Evolutionary conservation across 2,888 invertebrate species (phyloP).

Genomic region (Nasonia oneida): DNA sequence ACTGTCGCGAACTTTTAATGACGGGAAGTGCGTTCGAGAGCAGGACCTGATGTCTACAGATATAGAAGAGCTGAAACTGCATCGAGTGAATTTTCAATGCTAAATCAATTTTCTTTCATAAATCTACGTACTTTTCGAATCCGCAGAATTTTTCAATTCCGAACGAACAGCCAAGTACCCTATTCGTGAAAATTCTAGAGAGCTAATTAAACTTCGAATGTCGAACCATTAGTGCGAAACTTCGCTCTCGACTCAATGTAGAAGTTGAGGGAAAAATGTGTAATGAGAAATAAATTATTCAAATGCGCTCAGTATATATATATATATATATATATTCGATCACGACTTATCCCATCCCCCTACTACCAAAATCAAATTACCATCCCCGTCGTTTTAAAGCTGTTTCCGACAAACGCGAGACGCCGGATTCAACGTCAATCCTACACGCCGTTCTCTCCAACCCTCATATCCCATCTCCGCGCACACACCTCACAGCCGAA

Average conservation of each 20-base stretch:
- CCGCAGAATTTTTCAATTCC: background rate
- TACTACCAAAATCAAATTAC: background rate
- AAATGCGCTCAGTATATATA: background rate
- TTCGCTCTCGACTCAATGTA: background rate
- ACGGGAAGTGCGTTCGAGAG: constrained; percentile 50
- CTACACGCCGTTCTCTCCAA: background rate
- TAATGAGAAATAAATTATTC: constrained; percentile 4
- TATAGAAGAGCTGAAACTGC: background rate
- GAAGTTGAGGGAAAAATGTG: background rate
- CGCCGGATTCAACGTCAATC: background rate
- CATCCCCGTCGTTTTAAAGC: background rate
- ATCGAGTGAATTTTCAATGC: no score
- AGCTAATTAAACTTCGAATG: background rate
- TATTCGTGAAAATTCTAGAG: background rate
- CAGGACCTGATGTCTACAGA: background rate
- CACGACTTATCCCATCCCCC: background rate
- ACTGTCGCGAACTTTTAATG: constrained; percentile 34
- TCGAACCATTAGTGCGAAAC: background rate
- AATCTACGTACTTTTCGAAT: background rate
- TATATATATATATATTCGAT: background rate
- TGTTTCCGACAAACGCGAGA: background rate
- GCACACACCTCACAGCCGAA: background rate
- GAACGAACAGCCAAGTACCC: background rate
- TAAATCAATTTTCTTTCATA: background rate
- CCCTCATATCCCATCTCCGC: background rate